phyloP scores from a whole-genome alignment of 1,140 invertebrate species.

The Brachystomella parvula region DNA sequence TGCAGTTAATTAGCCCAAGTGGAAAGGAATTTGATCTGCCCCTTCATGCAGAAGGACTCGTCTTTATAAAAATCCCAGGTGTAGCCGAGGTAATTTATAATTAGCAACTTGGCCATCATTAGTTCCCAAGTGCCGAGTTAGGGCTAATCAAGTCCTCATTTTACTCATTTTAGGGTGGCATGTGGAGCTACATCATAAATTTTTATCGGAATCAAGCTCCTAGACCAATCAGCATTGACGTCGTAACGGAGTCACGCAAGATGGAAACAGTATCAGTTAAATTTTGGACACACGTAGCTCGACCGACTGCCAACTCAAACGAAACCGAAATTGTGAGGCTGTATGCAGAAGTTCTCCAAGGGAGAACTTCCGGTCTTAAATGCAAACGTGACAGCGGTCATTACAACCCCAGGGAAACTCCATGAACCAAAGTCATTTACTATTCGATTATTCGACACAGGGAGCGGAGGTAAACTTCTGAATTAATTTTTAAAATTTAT shows the following conservation, averaged over 20 bases:
- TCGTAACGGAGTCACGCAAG: constrained; percentile 37
- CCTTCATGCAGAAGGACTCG: constrained; percentile 34
- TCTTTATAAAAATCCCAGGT: constrained; percentile 31
- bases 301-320: constrained; percentile 19
- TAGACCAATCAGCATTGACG: constrained; percentile 35
- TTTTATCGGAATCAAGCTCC: constrained; percentile 37
- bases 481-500: not conserved
- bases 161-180: constrained; percentile 29
- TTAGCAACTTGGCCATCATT: not conserved
- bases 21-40: constrained; percentile 39
- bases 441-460: constrained; percentile 35
- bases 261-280: constrained; percentile 35
- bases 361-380: constrained; percentile 37
- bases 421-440: constrained; percentile 28
- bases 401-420: constrained; percentile 22
- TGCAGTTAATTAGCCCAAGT: constrained; percentile 38
- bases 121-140: too few relatives aligned
- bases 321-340: constrained; percentile 25
- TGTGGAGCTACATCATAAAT: constrained; percentile 38
- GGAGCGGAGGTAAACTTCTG: constrained; percentile 32
- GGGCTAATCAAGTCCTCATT: not conserved
- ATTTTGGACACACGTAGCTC: constrained; percentile 34
- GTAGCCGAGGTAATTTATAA: constrained; percentile 29
- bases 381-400: constrained; percentile 35
- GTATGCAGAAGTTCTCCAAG: constrained; percentile 37